Percentiles rank a stretch among this genome's conserved stretches.
Conservation (phyloP, 2,888 invertebrate species). For the Pyrrhosoma nymphula region DNA sequence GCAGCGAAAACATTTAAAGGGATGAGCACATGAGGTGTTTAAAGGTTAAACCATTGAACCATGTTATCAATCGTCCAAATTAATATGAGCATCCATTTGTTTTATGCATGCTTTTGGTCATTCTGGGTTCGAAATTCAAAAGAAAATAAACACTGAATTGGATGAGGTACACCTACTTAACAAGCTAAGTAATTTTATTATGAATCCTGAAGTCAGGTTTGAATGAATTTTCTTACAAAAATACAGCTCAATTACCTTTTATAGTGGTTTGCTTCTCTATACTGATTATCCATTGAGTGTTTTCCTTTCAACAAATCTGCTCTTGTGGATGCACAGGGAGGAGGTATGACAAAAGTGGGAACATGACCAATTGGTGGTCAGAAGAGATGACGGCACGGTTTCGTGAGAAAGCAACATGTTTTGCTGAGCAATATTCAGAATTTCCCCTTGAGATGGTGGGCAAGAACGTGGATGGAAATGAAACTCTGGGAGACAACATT, state of each 20-base stretch:
- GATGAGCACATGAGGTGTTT: too few relatives aligned
- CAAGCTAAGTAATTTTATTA: too few relatives aligned
- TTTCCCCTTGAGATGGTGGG: conserved; percentile 74
- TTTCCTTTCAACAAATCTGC: neutral
- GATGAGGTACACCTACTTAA: too few relatives aligned
- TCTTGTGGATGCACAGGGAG: conserved; percentile 72
- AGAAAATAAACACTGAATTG: too few relatives aligned
- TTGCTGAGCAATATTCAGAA: conserved; percentile 75
- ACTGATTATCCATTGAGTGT: neutral
- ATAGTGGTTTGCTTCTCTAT: neutral
- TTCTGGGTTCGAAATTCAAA: too few relatives aligned
- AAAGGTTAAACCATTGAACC: too few relatives aligned
- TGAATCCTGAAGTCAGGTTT: too few relatives aligned
- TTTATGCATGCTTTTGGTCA: too few relatives aligned
- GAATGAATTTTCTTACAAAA: too few relatives aligned
- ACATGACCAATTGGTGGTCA: conserved; percentile 76
- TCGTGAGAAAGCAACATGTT: conserved; percentile 75
- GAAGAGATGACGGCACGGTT: conserved; percentile 74
- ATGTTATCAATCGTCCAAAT: too few relatives aligned
- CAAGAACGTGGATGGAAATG: conserved; percentile 75
- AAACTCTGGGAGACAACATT: conserved; percentile 77
- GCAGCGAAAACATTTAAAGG: too few relatives aligned
- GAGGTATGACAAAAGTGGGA: conserved; percentile 75
- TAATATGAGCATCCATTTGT: too few relatives aligned
- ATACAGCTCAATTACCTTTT: neutral